Evolutionary conservation across 2,888 invertebrate species (phyloP), one percentile per base, ranked within the genome.

Genomic region (Enoplolaimus lenunculus): DNA sequence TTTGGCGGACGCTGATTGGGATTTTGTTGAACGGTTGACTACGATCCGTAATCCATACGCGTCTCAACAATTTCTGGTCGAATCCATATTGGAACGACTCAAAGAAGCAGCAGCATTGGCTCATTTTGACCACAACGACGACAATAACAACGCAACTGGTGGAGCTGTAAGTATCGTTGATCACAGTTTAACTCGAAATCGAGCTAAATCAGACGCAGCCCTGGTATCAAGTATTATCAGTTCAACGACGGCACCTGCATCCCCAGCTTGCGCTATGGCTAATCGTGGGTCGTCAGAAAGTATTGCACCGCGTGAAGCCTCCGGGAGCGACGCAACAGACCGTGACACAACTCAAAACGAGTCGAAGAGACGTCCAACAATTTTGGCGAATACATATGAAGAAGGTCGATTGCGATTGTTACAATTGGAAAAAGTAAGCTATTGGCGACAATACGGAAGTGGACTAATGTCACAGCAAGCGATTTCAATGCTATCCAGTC

Each of bases 1-100:
- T 77, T 79, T 87, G 1, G 85, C 86, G 67, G 87, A 87, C 79
- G 86, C 86, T 35, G 86, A 87, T 75, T 87, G 87, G 87, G 78
- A 84, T 65, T 76, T 85, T 33, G 86, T 87, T 0, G 83, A 84
- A 34, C 81, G 80, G 74, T 83, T 83, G 78, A 86, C 86, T 0
- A 81, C 82, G 0, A 84, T 87, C 71, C 83, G 83, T 71, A 86
- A 87, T 74, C 87, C 87, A 0, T 87, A 87, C 76, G 84, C 77
- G 21, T 13, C 45, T 45, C 45, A 45, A 21, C 45, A 45, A 45
- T 45, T 45, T 45, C 45, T 45, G 45, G 45, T 45, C 21, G 7
- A 45, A 45, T 45, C 45, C 45, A 45, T 45, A 45, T 21, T 45
- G 7, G 21, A 7, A 45, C 45, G 45, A 21, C 45, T 45, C 7